Evolutionary conservation across 2,888 invertebrate genomes (phyloP).

Genomic region (Sarcophaga subvicina): DNA sequence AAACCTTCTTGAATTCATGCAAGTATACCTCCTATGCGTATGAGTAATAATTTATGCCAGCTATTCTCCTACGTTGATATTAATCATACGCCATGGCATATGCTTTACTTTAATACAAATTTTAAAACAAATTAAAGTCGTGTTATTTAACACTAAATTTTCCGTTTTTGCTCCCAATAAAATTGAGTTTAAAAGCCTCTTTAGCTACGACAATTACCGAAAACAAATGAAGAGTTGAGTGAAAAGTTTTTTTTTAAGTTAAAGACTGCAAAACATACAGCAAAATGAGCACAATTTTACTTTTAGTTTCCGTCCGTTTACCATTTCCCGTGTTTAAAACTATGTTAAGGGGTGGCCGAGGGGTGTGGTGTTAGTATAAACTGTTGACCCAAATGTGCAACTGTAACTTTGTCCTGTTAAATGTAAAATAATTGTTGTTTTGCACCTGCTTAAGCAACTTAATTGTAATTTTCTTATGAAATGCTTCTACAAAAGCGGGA

Average conservation of each 20-base stretch:
- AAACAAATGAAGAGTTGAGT: no score
- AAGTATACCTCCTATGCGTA: background rate
- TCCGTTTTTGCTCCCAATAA: no score
- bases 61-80: background rate
- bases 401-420: constrained; percentile 25
- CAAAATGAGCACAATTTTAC: background rate
- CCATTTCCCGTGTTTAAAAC: constrained; percentile 7
- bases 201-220: no score
- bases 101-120: background rate
- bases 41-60: background rate
- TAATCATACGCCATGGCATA: background rate
- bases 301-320: background rate
- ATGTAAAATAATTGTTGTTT: constrained; percentile 2
- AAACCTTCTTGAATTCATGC: no score
- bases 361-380: no score
- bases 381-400: constrained; percentile 16
- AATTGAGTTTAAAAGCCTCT: no score
- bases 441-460: constrained; percentile 11
- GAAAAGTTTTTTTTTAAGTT: no score
- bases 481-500: background rate
- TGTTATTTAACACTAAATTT: no score
- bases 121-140: no score
- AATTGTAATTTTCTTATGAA: constrained; percentile 11
- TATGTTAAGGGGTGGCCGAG: background rate
- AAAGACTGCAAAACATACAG: no score